Evolutionary conservation across 2,113 vertebrate species (phyloP).

Genomic region (Thamnaconus septentrionalis): DNA sequence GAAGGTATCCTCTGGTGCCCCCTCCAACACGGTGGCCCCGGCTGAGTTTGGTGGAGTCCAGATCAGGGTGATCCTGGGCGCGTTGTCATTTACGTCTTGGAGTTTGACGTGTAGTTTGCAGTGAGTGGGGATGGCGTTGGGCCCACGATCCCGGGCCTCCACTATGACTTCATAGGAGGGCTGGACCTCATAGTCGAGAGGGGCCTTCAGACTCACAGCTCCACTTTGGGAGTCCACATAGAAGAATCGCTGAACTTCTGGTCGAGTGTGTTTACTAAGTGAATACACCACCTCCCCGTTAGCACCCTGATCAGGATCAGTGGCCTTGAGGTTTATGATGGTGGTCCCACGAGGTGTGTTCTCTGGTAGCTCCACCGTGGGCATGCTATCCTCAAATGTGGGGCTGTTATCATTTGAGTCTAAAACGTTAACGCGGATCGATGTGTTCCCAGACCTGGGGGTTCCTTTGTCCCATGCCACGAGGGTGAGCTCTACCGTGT

Average conservation of each 20-base stretch:
- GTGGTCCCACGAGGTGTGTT: conserved; percentile 81
- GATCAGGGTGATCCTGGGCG: conserved; percentile 82
- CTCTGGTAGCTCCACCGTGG: conserved; percentile 81
- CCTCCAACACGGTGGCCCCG: conserved; percentile 80
- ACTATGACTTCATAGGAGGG: conserved; percentile 82
- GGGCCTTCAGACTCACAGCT: conserved; percentile 74
- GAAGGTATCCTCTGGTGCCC: conserved; percentile 82
- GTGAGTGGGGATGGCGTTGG: conserved; percentile 87
- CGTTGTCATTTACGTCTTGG: conserved; percentile 86
- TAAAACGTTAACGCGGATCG: conserved; percentile 83
- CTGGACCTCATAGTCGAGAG: conserved; percentile 84
- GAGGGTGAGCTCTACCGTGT: conserved; percentile 80
- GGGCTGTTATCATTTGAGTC: conserved; percentile 96
- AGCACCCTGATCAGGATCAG: conserved; percentile 88
- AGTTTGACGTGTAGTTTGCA: conserved; percentile 88
- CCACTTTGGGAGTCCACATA: conserved; percentile 79
- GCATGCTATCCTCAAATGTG: conserved; percentile 80
- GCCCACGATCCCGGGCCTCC: conserved; percentile 86
- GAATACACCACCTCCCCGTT: conserved; percentile 91
- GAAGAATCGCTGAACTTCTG: conserved; percentile 81
- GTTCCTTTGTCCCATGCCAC: conserved; percentile 85
- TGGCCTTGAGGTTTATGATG: conserved; percentile 84
- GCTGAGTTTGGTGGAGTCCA: conserved; percentile 76
- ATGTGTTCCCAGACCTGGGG: conserved; percentile 83
- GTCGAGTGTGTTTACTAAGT: conserved; percentile 81